These are phyloP conservation scores for Pedionomus torquatus DNA, from an alignment of 2,113 vertebrate genomes.

Conservation along the genomic window DNA sequence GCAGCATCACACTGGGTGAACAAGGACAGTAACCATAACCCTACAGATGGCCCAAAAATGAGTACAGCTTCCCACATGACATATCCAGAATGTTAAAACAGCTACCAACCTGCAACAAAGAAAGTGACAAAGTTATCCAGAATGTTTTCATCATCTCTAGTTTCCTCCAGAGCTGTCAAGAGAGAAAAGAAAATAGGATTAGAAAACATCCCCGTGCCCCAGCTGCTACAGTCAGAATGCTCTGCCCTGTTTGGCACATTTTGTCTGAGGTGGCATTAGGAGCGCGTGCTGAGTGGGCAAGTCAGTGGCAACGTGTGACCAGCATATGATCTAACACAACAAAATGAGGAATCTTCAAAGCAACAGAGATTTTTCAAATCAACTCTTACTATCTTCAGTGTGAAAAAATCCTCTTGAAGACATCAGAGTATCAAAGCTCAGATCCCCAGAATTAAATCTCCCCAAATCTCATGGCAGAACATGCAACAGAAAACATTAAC, in stretches of 20 bases:
- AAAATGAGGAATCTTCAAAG: neutral
- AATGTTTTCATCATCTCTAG: slow-evolving; percentile 84
- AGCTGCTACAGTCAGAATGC: neutral
- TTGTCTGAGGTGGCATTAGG: rapidly evolving
- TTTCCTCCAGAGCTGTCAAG: slow-evolving; percentile 77
- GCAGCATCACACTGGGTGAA: neutral
- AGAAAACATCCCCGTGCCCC: neutral
- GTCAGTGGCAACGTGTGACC: neutral
- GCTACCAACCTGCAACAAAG: slow-evolving; percentile 88
- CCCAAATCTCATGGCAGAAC: neutral
- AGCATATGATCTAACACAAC: neutral
- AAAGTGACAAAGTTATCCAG: slow-evolving; percentile 94
- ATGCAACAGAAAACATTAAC: neutral
- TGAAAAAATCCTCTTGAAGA: neutral
- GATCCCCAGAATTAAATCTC: neutral
- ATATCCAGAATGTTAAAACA: neutral
- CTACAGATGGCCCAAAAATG: neutral
- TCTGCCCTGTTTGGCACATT: neutral
- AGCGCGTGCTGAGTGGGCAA: neutral
- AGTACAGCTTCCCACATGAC: neutral
- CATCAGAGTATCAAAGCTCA: neutral
- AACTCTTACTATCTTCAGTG: neutral
- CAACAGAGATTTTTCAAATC: neutral
- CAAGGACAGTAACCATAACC: neutral
- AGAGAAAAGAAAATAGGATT: neutral